Percentiles rank a stretch among this genome's conserved stretches.
These are phyloP conservation scores for Corydoras maculifer DNA, from an alignment of 2,113 vertebrate species.

Conservation along the genomic window DNA sequence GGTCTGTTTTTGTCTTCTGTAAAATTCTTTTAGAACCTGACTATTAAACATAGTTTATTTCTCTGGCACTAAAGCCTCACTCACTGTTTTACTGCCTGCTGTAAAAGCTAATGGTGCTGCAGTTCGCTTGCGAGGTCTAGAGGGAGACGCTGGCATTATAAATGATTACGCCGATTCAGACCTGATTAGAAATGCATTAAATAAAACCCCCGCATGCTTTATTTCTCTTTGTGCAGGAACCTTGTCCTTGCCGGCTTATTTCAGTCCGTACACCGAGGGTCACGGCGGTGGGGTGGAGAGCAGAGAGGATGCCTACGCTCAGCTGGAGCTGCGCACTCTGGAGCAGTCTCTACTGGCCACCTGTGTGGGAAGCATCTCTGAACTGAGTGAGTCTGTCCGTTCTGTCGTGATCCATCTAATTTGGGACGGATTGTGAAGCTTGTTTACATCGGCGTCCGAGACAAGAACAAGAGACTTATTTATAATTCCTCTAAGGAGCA, in stretches of 20 bases:
- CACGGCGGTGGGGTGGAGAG: constrained; percentile 71
- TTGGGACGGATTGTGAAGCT: too few relatives aligned
- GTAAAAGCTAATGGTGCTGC: constrained; percentile 23
- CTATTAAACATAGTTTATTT: constrained; percentile 14
- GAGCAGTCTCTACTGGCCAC: constrained; percentile 95
- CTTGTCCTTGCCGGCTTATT: constrained; percentile 90
- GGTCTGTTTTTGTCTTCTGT: constrained; percentile 5
- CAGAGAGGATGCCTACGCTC: constrained; percentile 85
- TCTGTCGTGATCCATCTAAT: not conserved
- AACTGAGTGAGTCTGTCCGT: constrained; percentile 80
- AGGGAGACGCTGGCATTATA: not conserved
- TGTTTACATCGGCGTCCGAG: too few relatives aligned
- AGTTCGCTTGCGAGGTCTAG: not conserved
- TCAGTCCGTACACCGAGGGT: constrained; percentile 88
- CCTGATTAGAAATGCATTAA: too few relatives aligned
- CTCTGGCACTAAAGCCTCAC: constrained; percentile 20
- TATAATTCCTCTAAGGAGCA: too few relatives aligned
- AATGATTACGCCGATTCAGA: too few relatives aligned
- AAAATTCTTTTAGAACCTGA: constrained; percentile 4
- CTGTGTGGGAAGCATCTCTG: constrained; percentile 95
- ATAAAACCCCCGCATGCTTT: not conserved
- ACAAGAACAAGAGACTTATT: too few relatives aligned
- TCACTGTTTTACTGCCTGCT: constrained; percentile 5
- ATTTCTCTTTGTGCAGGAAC: constrained; percentile 69
- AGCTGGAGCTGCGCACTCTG: constrained; percentile 92